Evolutionary conservation across 2,113 vertebrate genomes (phyloP).

Genomic region (Malurus melanocephalus): DNA sequence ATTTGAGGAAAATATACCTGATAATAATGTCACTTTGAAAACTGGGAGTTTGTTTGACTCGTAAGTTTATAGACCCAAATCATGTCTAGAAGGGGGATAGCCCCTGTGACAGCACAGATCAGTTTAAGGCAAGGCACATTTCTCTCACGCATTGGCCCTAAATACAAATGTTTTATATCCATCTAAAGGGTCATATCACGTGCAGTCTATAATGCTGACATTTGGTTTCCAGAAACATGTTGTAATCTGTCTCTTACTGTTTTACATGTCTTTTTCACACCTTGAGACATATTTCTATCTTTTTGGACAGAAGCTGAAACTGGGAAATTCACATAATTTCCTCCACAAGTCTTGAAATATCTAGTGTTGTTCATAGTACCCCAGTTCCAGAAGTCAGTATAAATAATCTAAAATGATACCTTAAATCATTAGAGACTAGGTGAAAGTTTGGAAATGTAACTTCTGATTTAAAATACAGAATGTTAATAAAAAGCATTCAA

Average conservation of each 20-base stretch:
- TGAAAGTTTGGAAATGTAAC: background rate
- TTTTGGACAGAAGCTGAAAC: background rate
- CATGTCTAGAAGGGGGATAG: accelerated
- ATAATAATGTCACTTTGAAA: background rate
- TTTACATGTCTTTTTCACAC: background rate
- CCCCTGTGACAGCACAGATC: background rate
- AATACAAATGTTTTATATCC: accelerated
- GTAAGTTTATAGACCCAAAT: background rate
- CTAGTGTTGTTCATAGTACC: background rate
- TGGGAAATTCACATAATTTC: background rate
- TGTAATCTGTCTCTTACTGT: background rate
- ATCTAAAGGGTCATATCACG: background rate
- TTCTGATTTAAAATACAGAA: background rate
- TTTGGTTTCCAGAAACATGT: background rate
- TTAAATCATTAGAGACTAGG: background rate
- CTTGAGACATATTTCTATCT: background rate
- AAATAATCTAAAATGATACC: background rate
- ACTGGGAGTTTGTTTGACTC: background rate
- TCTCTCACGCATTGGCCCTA: background rate
- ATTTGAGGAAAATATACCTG: background rate
- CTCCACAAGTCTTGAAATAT: background rate
- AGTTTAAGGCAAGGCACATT: background rate
- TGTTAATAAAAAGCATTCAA: background rate
- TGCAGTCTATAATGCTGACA: background rate
- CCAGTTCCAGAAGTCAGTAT: background rate